Conservation (phyloP, 2,113 vertebrate genomes). For the Ovibos moschatus region DNA sequence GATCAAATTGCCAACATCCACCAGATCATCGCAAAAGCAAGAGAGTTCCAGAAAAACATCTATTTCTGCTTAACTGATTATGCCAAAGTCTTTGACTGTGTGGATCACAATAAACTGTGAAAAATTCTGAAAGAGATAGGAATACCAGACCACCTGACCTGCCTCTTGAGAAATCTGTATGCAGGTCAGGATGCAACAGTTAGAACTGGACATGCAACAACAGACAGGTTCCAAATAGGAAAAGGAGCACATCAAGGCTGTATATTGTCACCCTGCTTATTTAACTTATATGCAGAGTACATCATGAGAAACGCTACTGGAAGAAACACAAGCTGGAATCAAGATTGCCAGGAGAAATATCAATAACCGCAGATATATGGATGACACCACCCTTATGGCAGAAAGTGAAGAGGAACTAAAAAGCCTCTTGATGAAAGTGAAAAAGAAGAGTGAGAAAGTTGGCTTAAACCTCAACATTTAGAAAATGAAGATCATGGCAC, state of each 20-base stretch:
- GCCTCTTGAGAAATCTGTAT: neutral
- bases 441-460: neutral
- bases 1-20: neutral
- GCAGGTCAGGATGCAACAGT: neutral
- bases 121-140: neutral
- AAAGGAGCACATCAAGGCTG: fast-evolving
- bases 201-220: neutral
- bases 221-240: neutral
- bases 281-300: neutral
- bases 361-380: neutral
- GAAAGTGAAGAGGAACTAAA: neutral
- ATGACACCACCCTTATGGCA: neutral
- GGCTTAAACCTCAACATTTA: neutral
- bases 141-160: neutral
- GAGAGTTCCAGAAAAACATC: neutral
- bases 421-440: neutral
- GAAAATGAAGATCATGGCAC: neutral
- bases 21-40: neutral
- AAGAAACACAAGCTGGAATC: neutral
- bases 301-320: fast-evolving
- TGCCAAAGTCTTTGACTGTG: neutral
- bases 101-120: neutral
- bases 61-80: neutral
- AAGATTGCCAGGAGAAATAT: fast-evolving
- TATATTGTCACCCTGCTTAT: neutral